Conservation (phyloP, 2,797 vertebrate species). For the Esox lucius region DNA sequence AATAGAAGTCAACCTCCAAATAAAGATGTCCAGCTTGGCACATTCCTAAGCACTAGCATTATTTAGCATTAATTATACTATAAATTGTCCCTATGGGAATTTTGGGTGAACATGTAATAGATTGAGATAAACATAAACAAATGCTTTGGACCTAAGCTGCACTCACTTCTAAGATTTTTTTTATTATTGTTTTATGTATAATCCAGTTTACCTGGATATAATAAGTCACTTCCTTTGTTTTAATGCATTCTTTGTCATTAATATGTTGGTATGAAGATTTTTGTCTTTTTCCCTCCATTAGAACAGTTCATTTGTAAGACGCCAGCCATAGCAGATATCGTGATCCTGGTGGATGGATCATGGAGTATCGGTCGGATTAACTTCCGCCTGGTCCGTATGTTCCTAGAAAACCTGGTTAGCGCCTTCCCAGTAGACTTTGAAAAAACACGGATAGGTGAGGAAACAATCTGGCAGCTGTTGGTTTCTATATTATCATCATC, state of each 20-base stretch:
- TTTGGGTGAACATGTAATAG: not conserved
- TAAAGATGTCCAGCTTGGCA: not conserved
- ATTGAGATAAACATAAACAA: slow-evolving; percentile 15
- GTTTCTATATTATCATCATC: not conserved
- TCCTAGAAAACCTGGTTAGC: slow-evolving; percentile 90
- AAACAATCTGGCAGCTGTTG: not conserved
- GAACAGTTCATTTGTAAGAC: slow-evolving; percentile 82
- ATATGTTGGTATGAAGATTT: not conserved
- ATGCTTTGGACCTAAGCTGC: slow-evolving; percentile 55
- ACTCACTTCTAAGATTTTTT: slow-evolving; percentile 41
- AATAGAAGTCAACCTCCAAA: not conserved
- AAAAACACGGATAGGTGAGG: slow-evolving; percentile 88
- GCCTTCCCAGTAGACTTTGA: slow-evolving; percentile 88
- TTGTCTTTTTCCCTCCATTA: slow-evolving; percentile 46
- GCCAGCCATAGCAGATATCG: slow-evolving; percentile 87
- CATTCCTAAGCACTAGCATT: not conserved
- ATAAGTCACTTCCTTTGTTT: not conserved
- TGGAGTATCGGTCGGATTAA: slow-evolving; percentile 98
- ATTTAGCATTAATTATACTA: not conserved
- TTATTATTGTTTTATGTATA: not conserved
- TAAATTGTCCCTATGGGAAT: not conserved
- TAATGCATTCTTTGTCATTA: not conserved
- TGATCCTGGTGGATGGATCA: slow-evolving; percentile 95
- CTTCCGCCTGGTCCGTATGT: slow-evolving; percentile 90
- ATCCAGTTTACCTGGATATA: not conserved